A percentile compares a stretch with the other conserved stretches of the same genome.
Conservation (phyloP, 2,797 vertebrate genomes). For the Hoplostethus mediterraneus region DNA sequence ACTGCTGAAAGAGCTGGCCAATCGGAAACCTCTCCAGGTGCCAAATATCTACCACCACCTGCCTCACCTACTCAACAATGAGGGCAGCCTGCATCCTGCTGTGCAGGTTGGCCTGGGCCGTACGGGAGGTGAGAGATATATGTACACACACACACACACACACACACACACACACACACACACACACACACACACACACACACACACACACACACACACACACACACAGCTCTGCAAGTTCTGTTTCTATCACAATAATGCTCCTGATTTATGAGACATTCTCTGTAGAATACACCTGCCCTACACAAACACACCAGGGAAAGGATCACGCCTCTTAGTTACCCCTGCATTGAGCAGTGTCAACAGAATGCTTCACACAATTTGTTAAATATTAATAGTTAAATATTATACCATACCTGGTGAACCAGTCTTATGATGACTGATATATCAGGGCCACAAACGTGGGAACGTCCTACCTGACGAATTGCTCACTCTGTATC, state of each 20-base stretch:
- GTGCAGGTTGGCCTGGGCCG: slow-evolving; percentile 95
- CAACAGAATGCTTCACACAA: background rate
- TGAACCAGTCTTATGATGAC: too few species aligned
- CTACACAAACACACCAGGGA: slow-evolving; percentile 40
- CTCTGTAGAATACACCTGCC: background rate
- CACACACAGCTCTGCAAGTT: background rate
- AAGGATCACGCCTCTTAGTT: slow-evolving; percentile 44
- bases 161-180: background rate
- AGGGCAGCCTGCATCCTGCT: slow-evolving; percentile 95
- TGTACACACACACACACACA: background rate
- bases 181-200: background rate
- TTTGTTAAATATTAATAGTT: too few species aligned
- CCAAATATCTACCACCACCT: slow-evolving; percentile 99
- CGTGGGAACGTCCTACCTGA: too few species aligned
- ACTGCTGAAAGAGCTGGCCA: slow-evolving; percentile 94
- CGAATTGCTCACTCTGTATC: too few species aligned
- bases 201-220: background rate
- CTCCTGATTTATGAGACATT: background rate
- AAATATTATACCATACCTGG: too few species aligned
- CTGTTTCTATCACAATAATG: background rate
- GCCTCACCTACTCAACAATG: slow-evolving; percentile 98
- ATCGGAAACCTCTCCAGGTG: slow-evolving; percentile 95
- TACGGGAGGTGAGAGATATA: slow-evolving; percentile 89
- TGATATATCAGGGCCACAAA: too few species aligned
- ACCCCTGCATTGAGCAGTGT: slow-evolving; percentile 14